Evolutionary conservation across 2,797 vertebrate genomes (phyloP), one percentile per base, ranked within the genome.

Genomic region (Bufotes viridis): DNA sequence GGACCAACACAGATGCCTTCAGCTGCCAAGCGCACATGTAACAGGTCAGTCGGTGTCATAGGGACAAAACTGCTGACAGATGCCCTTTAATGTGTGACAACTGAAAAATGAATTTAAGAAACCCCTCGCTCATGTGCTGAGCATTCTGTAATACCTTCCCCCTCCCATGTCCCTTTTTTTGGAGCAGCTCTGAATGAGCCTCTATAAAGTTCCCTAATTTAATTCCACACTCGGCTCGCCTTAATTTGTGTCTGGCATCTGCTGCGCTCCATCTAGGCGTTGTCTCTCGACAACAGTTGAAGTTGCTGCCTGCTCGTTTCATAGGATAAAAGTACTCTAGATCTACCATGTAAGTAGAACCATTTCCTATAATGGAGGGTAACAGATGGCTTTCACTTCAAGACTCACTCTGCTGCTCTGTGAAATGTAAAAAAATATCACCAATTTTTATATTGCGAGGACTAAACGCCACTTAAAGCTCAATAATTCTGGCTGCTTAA

Each of bases 301-400:
- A 84, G 82, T 75, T 9, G 55, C 29, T 84, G 13, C 22, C 82
- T 84, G 69, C 70, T 61, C 72, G 17, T 69, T 67, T 67, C 63
- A 69, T 55, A 67, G 53, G 81, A 69, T 69, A 82, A 63, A 69
- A 82, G 82, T 42, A 84, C 67, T 63, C 82, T 84, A 74, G 51
- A 84, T 76, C 72, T 63, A 60, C 53, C 57, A 42, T 61, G 70
- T 76, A 84, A 84, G 82, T 84, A 84, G n/a, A 63, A 58, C 22
- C 51, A 63, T 84, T 76, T 84, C 42, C 51, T 49, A 49, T 76
- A 84, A 84, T 84, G 34, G 55, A 15, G 70, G 14, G 55, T 42
- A 84, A 76, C 82, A 84, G 82, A 84, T 84, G 81, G 82, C 82
- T 60, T 76, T 84, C 57, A 74, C 82, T 84, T 76, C 20, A 24